Evolutionary conservation across 2,797 vertebrate genomes (phyloP).

Genomic region (Sebastes kiyomatsui): DNA sequence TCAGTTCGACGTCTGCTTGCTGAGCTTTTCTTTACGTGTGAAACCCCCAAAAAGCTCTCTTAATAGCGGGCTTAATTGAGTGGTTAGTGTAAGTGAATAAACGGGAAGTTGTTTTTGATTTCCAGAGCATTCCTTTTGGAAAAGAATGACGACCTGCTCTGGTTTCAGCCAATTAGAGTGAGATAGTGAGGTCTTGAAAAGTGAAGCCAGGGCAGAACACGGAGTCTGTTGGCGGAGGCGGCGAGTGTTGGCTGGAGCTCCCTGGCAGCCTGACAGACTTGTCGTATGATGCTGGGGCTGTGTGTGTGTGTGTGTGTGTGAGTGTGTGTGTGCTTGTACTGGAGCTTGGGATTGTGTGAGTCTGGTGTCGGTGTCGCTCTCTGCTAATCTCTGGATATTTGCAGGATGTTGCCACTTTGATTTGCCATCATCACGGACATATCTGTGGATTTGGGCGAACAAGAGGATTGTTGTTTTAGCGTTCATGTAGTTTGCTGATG

Average conservation of each 20-base stretch:
- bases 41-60: slow-evolving; percentile 1
- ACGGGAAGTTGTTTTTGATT: slow-evolving; percentile 56
- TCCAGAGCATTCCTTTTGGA: slow-evolving; percentile 60
- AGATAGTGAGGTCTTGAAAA: slow-evolving; percentile 78
- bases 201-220: slow-evolving; percentile 70
- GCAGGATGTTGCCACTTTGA: slow-evolving; percentile 71
- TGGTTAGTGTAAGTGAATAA: slow-evolving; percentile 43
- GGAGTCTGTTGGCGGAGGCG: slow-evolving; percentile 69
- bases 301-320: not conserved
- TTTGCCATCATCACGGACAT: slow-evolving; percentile 62
- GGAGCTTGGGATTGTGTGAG: slow-evolving; percentile 39
- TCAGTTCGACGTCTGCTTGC: not conserved
- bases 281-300: slow-evolving; percentile 50
- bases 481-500: slow-evolving; percentile 43
- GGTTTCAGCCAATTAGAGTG: slow-evolving; percentile 81
- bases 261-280: slow-evolving; percentile 73
- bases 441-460: slow-evolving; percentile 65
- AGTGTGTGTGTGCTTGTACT: slow-evolving; percentile 9
- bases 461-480: slow-evolving; percentile 73
- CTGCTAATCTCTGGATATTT: slow-evolving; percentile 74
- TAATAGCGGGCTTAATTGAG: slow-evolving; percentile 51
- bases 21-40: not conserved
- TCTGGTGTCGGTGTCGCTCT: slow-evolving; percentile 70
- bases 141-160: slow-evolving; percentile 64
- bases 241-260: slow-evolving; percentile 68